phyloP scores from a whole-genome alignment of 2,113 vertebrate species.

The Poicephalus meyeri region DNA sequence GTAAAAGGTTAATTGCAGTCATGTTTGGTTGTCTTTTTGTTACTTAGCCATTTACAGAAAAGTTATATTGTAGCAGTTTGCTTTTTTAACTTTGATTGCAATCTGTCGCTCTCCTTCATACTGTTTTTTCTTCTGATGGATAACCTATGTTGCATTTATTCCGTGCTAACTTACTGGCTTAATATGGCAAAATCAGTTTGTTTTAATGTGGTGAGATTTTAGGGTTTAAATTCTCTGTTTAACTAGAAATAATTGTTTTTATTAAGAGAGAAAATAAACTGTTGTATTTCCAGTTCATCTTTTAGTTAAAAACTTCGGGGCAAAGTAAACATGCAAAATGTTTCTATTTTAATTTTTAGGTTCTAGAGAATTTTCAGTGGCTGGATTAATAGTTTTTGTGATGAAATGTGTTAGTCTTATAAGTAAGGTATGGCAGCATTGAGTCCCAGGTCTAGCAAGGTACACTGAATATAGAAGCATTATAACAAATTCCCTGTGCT shows the following conservation, averaged over 20 bases:
- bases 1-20: background rate
- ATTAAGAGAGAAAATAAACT: background rate
- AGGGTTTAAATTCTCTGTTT: background rate
- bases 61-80: background rate
- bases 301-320: background rate
- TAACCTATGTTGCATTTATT: background rate
- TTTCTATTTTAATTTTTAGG: background rate
- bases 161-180: background rate
- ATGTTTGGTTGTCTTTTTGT: background rate
- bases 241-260: rapidly evolving
- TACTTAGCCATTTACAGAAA: background rate
- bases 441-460: background rate
- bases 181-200: background rate
- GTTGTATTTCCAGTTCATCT: background rate
- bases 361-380: background rate
- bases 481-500: background rate
- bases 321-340: background rate
- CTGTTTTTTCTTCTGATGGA: background rate
- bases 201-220: background rate
- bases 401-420: background rate
- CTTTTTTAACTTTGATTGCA: background rate
- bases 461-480: rapidly evolving
- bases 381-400: background rate
- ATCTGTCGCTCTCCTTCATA: background rate
- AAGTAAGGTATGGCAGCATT: background rate